Evolutionary conservation across 2,797 vertebrate species (phyloP).

Genomic region (Agapornis canus): DNA sequence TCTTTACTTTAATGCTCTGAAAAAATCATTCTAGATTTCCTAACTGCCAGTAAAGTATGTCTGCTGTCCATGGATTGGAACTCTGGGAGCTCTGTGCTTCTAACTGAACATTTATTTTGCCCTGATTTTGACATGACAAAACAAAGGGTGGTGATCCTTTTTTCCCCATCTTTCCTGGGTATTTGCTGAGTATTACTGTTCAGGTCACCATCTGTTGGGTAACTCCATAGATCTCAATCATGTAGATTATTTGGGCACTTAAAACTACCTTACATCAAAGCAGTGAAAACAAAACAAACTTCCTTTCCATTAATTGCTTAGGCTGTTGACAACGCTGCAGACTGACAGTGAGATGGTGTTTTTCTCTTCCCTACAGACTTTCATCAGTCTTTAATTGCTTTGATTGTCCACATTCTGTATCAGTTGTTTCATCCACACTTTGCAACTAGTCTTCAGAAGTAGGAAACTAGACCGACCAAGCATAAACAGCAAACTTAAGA

Average conservation of each 20-base stretch:
- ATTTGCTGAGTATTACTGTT: not conserved
- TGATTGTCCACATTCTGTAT: not conserved
- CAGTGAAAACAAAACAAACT: not conserved
- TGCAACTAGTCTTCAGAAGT: not conserved
- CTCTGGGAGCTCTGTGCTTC: not conserved
- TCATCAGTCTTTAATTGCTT: not conserved
- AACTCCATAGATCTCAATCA: not conserved
- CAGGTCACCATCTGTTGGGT: not conserved
- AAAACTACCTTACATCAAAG: not conserved
- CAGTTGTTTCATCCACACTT: not conserved
- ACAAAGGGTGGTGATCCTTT: not conserved
- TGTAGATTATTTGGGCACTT: not conserved
- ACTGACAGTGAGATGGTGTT: not conserved
- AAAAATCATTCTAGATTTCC: not conserved
- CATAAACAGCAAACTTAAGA: not conserved
- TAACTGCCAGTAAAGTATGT: not conserved
- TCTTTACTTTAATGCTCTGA: not conserved
- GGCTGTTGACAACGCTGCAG: not conserved
- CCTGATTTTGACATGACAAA: not conserved
- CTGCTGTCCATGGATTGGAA: not conserved
- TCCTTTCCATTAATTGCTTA: not conserved
- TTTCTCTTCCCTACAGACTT: not conserved
- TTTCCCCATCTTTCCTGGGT: not conserved
- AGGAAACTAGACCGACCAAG: not conserved
- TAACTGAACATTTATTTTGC: not conserved